phyloP scores from a whole-genome alignment of 2,888 invertebrate genomes.

The Trachelus tabidus region DNA sequence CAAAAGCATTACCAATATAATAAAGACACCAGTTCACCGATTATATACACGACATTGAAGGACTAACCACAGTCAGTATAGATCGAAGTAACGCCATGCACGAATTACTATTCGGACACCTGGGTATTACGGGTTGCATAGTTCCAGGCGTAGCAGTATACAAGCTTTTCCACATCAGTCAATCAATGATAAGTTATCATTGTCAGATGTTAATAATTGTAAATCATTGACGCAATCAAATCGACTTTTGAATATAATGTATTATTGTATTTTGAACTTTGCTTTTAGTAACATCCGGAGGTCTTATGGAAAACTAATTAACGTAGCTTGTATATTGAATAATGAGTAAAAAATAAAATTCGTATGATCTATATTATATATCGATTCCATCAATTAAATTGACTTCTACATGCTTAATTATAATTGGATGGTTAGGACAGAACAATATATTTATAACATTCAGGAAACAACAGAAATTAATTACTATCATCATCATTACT shows the following conservation, averaged over 20 bases:
- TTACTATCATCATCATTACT: conserved; percentile 1
- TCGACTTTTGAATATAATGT: neutral
- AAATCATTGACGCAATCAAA: neutral
- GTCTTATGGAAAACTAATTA: neutral
- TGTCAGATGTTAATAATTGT: neutral
- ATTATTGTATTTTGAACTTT: no score
- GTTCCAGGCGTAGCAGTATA: neutral
- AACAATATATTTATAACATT: neutral
- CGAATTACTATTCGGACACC: neutral
- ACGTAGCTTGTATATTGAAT: neutral
- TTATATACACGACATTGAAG: neutral
- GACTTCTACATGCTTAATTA: neutral
- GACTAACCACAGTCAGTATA: neutral
- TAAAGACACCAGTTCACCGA: neutral
- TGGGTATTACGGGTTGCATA: neutral
- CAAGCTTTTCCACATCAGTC: neutral
- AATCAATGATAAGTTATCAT: neutral
- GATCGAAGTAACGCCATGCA: neutral
- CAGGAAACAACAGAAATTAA: neutral
- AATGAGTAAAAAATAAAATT: neutral
- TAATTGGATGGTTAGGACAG: neutral
- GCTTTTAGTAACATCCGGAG: neutral
- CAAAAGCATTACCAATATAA: neutral
- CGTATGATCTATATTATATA: neutral
- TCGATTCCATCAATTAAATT: neutral